Percentiles rank a stretch among this genome's conserved stretches.
Evolutionary conservation across 2,113 vertebrate species (phyloP).

Genomic region (Trichechus manatus): DNA sequence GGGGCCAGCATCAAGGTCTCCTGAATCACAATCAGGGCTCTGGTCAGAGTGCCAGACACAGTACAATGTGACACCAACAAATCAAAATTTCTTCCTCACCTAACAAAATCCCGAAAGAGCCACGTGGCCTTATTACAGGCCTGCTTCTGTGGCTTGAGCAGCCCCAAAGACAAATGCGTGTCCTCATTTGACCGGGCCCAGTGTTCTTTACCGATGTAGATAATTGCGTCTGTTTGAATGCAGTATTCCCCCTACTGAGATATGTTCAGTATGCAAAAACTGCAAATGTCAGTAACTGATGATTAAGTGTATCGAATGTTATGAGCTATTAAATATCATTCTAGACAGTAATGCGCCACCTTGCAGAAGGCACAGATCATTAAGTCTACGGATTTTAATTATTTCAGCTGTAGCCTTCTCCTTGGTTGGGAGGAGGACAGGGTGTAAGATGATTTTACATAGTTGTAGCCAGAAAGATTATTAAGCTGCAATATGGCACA

Average conservation of each 20-base stretch:
- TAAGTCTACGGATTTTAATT: conserved; percentile 85
- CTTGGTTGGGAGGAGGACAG: conserved; percentile 54
- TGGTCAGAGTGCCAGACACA: background rate
- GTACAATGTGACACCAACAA: background rate
- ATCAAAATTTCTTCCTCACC: background rate
- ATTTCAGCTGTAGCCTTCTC: conserved; percentile 78
- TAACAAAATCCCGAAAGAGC: background rate
- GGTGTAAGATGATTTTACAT: conserved; percentile 27
- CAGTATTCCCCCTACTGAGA: background rate
- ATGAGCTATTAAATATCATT: conserved; percentile 69
- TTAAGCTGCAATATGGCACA: conserved; percentile 28
- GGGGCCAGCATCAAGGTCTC: background rate
- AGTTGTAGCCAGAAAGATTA: conserved; percentile 62
- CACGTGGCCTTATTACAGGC: background rate
- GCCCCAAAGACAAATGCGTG: background rate
- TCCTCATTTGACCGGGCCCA: background rate
- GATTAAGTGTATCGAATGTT: conserved; percentile 69
- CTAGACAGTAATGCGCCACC: conserved; percentile 59
- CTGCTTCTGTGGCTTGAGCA: background rate
- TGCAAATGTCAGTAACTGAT: conserved; percentile 71
- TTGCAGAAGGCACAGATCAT: conserved; percentile 78
- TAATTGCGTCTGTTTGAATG: background rate
- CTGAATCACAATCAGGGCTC: background rate
- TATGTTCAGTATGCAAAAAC: conserved; percentile 42
- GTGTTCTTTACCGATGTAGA: background rate